phyloP scores from a whole-genome alignment of 2,113 vertebrate genomes.

The Phoxinus phoxinus region DNA sequence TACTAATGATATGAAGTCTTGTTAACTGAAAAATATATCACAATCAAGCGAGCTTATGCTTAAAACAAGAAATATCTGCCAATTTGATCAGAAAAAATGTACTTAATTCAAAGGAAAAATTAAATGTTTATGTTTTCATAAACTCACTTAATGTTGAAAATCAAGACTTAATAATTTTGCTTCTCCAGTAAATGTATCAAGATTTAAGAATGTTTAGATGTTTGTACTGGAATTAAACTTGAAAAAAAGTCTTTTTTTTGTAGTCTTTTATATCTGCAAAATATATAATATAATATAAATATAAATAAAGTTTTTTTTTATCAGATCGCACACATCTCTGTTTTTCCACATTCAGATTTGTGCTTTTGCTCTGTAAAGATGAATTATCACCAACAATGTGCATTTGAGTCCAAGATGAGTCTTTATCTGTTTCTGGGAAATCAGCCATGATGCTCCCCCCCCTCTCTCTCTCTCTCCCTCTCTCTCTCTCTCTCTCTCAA shows the following conservation, averaged over 20 bases:
- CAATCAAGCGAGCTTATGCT: not conserved
- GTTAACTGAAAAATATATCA: not conserved
- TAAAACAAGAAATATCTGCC: not conserved
- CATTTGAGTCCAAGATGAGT: not conserved
- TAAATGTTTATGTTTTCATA: too few species aligned
- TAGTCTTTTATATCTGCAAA: too few species aligned
- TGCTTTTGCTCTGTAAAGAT: not conserved
- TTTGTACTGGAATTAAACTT: too few species aligned
- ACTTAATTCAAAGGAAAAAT: too few species aligned
- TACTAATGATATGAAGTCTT: not conserved
- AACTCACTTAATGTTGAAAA: too few species aligned
- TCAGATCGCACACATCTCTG: not conserved
- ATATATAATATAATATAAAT: too few species aligned
- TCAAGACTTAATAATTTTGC: too few species aligned
- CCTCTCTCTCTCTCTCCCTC: not conserved
- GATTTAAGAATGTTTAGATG: too few species aligned
- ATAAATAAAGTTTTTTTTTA: too few species aligned
- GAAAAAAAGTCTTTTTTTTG: too few species aligned
- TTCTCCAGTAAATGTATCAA: too few species aligned
- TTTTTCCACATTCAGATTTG: not conserved
- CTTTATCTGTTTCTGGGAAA: slow-evolving; percentile 19
- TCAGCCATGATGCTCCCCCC: not conserved
- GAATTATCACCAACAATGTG: not conserved
- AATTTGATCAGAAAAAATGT: too few species aligned
- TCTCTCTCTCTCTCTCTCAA: not conserved